Evolutionary conservation across 2,888 invertebrate species (phyloP), one percentile per base, ranked within the genome.

Genomic region (Torymus aiolomorphi): DNA sequence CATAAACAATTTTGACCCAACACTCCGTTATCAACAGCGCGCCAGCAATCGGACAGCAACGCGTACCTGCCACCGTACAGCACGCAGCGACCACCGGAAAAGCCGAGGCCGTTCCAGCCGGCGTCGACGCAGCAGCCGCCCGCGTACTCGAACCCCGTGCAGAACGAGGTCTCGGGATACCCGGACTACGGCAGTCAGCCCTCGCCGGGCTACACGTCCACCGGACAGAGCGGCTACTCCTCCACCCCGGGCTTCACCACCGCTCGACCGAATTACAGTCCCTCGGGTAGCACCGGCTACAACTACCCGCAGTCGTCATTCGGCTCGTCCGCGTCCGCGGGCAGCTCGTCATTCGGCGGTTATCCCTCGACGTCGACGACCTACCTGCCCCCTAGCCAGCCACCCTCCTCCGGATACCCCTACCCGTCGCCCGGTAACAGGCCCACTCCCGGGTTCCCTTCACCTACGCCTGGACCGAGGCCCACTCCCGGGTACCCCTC

Each of bases 81-180:
- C 80, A 92, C 92, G 79, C 89, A 89, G 57, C 85, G 90, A 62
- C 89, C 89, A 16, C 93, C 94, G 1, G 94, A 95, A 86, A 93
- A 92, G 87, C 95, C 95, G n/a, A 91, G 95, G 83, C 95, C 95
- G 0, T 95, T 95, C 88, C 93, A 94, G 87, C 92, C 93, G 4
- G 88, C 90, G 0, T 84, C 89, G 14, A 87, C 88, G 0, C 83
- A 89, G 85, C 67, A 91, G 89, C 70, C 90, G 84, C 83, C 90
- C 86, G 77, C 89, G 88, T 69, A 91, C 85, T 86, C 88, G 10
- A 85, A 86, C 42, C 86, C 87, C 1, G 84, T 86, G 11, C 85
- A 83, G 66, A 78, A 84, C 74, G 84, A 84, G 12, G 83, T 83
- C 73, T 80, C 89, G 83, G 84, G 83, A 49, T 85, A 85, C 31